phyloP scores from a whole-genome alignment of 2,797 vertebrate genomes.

The Gadopsis marmoratus region DNA sequence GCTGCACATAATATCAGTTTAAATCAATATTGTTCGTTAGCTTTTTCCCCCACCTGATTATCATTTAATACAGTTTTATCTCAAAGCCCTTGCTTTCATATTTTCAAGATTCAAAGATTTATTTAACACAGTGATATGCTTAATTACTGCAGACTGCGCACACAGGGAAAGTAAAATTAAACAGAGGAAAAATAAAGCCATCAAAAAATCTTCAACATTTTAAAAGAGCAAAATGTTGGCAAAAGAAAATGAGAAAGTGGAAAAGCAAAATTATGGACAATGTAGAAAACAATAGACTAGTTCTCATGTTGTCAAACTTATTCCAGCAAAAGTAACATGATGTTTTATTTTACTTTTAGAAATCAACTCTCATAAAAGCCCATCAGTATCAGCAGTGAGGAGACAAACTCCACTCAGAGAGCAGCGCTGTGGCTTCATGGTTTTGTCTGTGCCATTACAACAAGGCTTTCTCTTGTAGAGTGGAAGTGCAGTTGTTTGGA shows the following conservation, averaged over 20 bases:
- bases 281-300: neutral
- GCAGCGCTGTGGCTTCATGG: conserved; percentile 34
- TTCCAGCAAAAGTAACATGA: neutral
- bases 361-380: conserved; percentile 51
- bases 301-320: neutral
- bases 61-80: conserved; percentile 19
- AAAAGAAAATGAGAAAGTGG: neutral
- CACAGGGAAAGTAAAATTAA: neutral
- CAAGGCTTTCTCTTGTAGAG: conserved; percentile 12
- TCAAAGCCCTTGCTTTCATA: conserved; percentile 17
- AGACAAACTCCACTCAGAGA: conserved; percentile 55
- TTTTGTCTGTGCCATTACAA: conserved; percentile 8
- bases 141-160: neutral
- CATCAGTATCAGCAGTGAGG: conserved; percentile 45
- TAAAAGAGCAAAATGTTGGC: neutral
- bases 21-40: conserved; percentile 5
- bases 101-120: conserved; percentile 17
- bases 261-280: neutral
- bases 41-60: conserved; percentile 11
- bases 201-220: neutral
- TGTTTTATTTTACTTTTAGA: conserved; percentile 31
- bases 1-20: conserved; percentile 12
- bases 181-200: neutral
- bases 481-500: conserved; percentile 49
- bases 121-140: conserved; percentile 1